Evolutionary conservation across 35 echinoderm and acorn worm genomes (phyloP).

Genomic region (Chiridota heheva): DNA sequence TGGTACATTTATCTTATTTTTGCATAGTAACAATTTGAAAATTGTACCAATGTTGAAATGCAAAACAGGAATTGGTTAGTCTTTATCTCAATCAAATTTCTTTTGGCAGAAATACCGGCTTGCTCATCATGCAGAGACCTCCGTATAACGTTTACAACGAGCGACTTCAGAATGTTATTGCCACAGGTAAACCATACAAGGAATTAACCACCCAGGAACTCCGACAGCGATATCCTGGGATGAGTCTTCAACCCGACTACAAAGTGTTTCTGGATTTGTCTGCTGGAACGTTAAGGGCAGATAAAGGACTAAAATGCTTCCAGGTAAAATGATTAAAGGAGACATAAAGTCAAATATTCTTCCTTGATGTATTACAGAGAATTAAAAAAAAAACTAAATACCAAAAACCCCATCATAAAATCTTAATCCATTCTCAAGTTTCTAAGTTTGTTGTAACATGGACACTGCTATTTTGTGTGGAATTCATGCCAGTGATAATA

Average conservation of each 20-base stretch:
- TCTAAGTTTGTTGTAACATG: no score
- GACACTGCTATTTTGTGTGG: no score
- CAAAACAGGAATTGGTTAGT: no score
- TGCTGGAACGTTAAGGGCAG: conserved; percentile 52
- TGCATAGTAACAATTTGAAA: not conserved
- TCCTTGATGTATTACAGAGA: no score
- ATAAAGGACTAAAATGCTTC: conserved; percentile 53
- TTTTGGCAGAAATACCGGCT: not conserved
- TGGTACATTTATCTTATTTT: not conserved
- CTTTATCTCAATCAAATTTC: not conserved
- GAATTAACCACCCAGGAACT: conserved; percentile 21
- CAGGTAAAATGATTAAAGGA: no score
- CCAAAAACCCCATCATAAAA: no score
- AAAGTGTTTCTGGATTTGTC: conserved; percentile 28
- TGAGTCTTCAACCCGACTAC: conserved; percentile 4
- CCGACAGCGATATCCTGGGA: conserved; percentile 14
- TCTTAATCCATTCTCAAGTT: no score
- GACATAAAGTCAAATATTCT: no score
- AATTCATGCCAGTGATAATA: no score
- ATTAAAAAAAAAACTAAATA: no score
- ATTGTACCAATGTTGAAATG: no score
- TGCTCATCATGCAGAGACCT: conserved; percentile 30
- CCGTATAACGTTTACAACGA: conserved; percentile 16
- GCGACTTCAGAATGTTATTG: not conserved
- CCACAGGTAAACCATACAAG: not conserved